Evolutionary conservation across 2,797 vertebrate species (phyloP), one percentile per base, ranked within the genome.

Genomic region (Micropoecilia bifurca): DNA sequence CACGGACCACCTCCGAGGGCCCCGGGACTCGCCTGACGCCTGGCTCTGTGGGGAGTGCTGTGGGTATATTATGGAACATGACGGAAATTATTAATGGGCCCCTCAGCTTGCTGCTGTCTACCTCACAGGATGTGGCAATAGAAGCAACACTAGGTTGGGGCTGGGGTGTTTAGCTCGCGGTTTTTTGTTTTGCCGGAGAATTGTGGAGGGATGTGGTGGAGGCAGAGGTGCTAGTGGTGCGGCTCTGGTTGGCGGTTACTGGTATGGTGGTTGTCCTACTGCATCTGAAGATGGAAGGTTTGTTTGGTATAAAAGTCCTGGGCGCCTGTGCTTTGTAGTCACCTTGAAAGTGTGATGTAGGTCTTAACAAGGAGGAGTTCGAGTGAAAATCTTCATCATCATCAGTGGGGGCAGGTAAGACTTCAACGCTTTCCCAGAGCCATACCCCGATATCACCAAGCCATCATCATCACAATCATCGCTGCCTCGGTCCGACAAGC

Each of bases 51-150:
- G 99, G 98, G 96, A 98, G 98, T 97, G 99, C 99, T 99, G 99
- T 99, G 98, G 99, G 99, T 97, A 99, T 98, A 99, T 99, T 97
- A 99, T 95, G 99, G 97, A 98, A 99, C 98, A 99, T 97, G 97
- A 97, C 97, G 97, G 98, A 98, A 97, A 97, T 99, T 97, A 99
- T 98, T 99, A 99, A 96, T 94, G 97, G 97, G 96, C 95, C 97
- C 98, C 97, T 99, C 97, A 96, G 97, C 96, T 98, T 97, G 97
- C 96, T 98, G 97, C 97, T 97, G 97, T 99, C 98, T 99, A 99
- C 96, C 96, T 99, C 98, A 97, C 97, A 98, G 97, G 97, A 97
- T 96, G 98, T 98, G 97, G 97, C 96, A 98, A 97, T 96, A 98
- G 97, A 97, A 97, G 97, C 97, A 98, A 98, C 95, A 96, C 97